Conservation (phyloP, 2,888 invertebrate species). For the Thysanoteuthis rhombus region DNA sequence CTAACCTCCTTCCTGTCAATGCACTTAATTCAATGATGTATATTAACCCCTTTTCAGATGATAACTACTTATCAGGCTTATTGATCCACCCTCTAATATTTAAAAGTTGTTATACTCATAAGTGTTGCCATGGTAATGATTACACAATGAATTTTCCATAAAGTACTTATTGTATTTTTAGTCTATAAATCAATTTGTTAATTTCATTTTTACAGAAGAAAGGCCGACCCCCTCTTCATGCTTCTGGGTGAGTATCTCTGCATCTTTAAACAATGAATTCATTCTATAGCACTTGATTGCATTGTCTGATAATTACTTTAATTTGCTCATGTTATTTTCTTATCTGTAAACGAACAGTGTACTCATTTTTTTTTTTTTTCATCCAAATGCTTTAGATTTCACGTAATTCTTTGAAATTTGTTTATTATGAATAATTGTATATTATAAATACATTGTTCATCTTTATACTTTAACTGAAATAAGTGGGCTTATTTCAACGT, state of each 20-base stretch:
- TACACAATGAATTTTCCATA: not conserved
- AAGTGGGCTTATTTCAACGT: too few relatives aligned
- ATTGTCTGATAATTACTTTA: not conserved
- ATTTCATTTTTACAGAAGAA: slow-evolving; percentile 54
- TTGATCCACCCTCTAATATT: not conserved
- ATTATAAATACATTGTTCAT: too few relatives aligned
- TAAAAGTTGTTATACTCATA: not conserved
- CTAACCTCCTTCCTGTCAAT: too few relatives aligned
- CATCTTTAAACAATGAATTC: not conserved
- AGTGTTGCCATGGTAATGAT: too few relatives aligned
- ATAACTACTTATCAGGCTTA: not conserved
- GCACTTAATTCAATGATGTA: too few relatives aligned
- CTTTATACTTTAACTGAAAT: too few relatives aligned
- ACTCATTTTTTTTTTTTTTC: too few relatives aligned
- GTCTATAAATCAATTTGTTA: not conserved
- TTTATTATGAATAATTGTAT: too few relatives aligned
- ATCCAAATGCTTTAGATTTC: too few relatives aligned
- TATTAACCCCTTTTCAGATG: too few relatives aligned
- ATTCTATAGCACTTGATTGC: not conserved
- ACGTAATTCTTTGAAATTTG: too few relatives aligned
- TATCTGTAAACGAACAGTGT: too few relatives aligned
- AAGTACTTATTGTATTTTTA: not conserved
- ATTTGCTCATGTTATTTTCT: not conserved
- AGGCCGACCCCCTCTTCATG: slow-evolving; percentile 54
- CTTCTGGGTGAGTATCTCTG: slow-evolving; percentile 58